Conservation (phyloP, 2,888 invertebrate genomes). For the Ennomos erosarius region DNA sequence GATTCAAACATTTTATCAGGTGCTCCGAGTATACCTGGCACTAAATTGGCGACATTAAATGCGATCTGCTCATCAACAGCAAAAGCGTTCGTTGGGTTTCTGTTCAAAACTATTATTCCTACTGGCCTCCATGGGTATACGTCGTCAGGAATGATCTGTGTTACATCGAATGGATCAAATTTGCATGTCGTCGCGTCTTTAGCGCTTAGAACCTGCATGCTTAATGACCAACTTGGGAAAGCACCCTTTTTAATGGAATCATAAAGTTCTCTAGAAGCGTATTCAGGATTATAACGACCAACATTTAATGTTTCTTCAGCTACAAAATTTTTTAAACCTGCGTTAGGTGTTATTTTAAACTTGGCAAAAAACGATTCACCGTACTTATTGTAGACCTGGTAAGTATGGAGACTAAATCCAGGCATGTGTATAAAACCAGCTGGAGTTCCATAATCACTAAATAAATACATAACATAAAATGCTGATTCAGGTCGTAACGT, state of each 20-base stretch:
- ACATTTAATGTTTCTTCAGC: too few species aligned
- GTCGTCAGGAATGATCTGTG: slow-evolving; percentile 91
- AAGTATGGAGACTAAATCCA: slow-evolving; percentile 96
- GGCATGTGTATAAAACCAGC: slow-evolving; percentile 96
- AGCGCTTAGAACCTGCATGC: slow-evolving; percentile 92
- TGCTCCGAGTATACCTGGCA: slow-evolving; percentile 94
- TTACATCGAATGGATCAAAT: slow-evolving; percentile 95
- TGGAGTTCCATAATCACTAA: too few species aligned
- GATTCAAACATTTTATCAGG: slow-evolving; percentile 95
- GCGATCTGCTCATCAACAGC: slow-evolving; percentile 95
- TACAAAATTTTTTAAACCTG: too few species aligned
- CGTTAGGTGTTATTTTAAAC: too few species aligned
- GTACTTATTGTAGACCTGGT: slow-evolving; percentile 91
- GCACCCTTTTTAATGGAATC: slow-evolving; percentile 91
- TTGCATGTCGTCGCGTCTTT: slow-evolving; percentile 90
- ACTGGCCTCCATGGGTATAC: slow-evolving; percentile 93
- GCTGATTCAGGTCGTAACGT: slow-evolving; percentile 92
- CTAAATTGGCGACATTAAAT: slow-evolving; percentile 92
- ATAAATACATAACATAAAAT: slow-evolving; percentile 92
- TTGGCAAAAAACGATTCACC: slow-evolving; percentile 88
- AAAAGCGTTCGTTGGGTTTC: slow-evolving; percentile 94
- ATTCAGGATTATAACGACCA: too few species aligned
- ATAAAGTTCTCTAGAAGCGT: slow-evolving; percentile 92
- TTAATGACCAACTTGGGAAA: slow-evolving; percentile 90
- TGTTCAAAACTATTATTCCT: slow-evolving; percentile 91